Evolutionary conservation across 2,888 invertebrate genomes (phyloP), one percentile per base, ranked within the genome.

Genomic region (Andricus quercusramuli): DNA sequence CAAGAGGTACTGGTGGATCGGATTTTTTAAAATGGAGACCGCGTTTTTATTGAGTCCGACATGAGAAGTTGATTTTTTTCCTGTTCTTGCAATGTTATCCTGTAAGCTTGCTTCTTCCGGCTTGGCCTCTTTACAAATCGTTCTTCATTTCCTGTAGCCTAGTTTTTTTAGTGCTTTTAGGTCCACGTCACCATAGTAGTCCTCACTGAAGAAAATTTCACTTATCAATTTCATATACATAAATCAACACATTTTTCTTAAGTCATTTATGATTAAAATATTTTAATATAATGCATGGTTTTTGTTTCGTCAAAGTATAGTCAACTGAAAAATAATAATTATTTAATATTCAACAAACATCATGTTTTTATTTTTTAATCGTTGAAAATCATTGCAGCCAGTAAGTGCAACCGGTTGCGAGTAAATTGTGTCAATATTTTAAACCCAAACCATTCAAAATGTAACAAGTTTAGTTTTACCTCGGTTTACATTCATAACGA

Each of bases 131-230:
- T 82, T 80, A 6, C 76, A 80, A 83, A 78, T 79, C 78, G 76
- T 79, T 80, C 78, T 78, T 83, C 89, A 92, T 86, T 92, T 94
- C 94, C 94, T 95, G 93, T 95, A 95, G 92, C 97, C 97, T 93
- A 96, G 93, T 93, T 97, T 97, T 94, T 96, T 96, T 91, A 97
- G 94, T 82, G 96, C 96, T 94, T 98, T 98, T 87, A 98, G 94
- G 93, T 98, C 97, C 90, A 97, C 96, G 91, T 97, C 97, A 87
- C 97, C 97, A 93, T 98, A 98, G 94, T 98, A 98, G 94, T 98
- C 97, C 94, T 97, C 97, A 94, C 98, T 97, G 85, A 83, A 87
- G 85, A 84, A 84, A 83, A 82, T 76, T 70, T 20, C 17, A 74
- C n/a, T 78, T 51, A 20, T 25, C 6, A 62, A 22, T 62, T 11